Conservation (phyloP, 2,113 vertebrate species). For the Gopherus evgoodei region DNA sequence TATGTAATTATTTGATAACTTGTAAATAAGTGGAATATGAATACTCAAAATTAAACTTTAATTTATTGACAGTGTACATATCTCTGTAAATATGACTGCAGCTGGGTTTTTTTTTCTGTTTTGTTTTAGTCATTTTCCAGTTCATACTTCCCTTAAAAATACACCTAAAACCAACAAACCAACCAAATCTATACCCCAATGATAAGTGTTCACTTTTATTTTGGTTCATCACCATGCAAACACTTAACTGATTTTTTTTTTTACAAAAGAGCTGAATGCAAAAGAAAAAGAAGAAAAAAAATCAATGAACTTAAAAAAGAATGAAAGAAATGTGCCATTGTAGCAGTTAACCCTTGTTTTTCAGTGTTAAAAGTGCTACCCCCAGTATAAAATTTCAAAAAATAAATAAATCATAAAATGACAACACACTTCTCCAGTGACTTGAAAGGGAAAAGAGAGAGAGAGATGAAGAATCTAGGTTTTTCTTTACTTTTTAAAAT, state of each 20-base stretch:
- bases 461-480: slow-evolving; percentile 2
- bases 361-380: slow-evolving; percentile 80
- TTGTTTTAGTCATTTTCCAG: slow-evolving; percentile 82
- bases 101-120: slow-evolving; percentile 74
- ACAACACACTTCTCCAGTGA: slow-evolving; percentile 84
- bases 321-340: slow-evolving; percentile 79
- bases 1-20: slow-evolving; percentile 99
- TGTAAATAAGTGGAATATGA: slow-evolving; percentile 98
- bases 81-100: slow-evolving; percentile 90
- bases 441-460: slow-evolving; percentile 69
- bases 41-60: slow-evolving; percentile 95
- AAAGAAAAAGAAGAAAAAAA: slow-evolving; percentile 39
- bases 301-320: slow-evolving; percentile 19
- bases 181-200: neutral
- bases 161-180: neutral
- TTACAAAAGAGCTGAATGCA: slow-evolving; percentile 17
- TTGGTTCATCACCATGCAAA: slow-evolving; percentile 5
- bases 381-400: slow-evolving; percentile 47
- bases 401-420: slow-evolving; percentile 53
- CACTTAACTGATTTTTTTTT: slow-evolving; percentile 21
- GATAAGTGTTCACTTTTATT: slow-evolving; percentile 4
- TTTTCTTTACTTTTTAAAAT: slow-evolving; percentile 60
- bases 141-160: slow-evolving; percentile 48
- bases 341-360: slow-evolving; percentile 78
- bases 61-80: slow-evolving; percentile 99